These are phyloP conservation scores for Dysidea cf. avara DNA, from an alignment of 37 sponge, comb jelly and placozoan genomes.

Conservation along the genomic window DNA sequence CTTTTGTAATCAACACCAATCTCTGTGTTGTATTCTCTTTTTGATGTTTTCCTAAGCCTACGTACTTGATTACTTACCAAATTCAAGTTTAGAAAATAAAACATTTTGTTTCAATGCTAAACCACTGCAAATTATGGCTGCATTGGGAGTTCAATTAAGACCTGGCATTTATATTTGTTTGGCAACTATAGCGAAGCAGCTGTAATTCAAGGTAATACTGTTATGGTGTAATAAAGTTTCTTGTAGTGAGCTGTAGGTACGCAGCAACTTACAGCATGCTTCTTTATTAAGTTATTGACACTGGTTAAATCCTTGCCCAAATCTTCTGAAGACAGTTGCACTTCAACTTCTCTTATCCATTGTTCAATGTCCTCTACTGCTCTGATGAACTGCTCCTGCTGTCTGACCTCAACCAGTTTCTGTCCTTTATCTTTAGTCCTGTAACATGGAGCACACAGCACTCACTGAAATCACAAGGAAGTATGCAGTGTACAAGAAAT, in stretches of 20 bases:
- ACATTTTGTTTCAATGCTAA: too few species aligned
- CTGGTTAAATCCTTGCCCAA: conserved; percentile 81
- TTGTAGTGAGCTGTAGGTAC: not conserved
- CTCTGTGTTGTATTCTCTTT: too few species aligned
- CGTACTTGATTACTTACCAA: too few species aligned
- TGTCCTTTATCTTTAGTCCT: conserved; percentile 80
- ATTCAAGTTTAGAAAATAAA: too few species aligned
- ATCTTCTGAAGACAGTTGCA: conserved; percentile 86
- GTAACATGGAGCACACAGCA: not conserved
- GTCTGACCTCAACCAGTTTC: conserved; percentile 76
- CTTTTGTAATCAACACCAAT: too few species aligned
- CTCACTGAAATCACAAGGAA: not conserved
- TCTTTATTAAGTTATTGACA: conserved; percentile 85
- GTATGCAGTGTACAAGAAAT: too few species aligned
- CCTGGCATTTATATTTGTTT: too few species aligned
- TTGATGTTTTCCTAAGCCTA: too few species aligned
- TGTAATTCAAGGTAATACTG: too few species aligned
- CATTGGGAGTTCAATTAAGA: too few species aligned
- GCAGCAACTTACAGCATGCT: conserved; percentile 52
- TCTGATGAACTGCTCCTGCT: conserved; percentile 80
- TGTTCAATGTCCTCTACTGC: conserved; percentile 84
- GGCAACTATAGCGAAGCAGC: too few species aligned
- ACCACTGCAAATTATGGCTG: too few species aligned
- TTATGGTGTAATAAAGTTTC: not conserved
- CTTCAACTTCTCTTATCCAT: conserved; percentile 84